Conservation (phyloP, 2,888 invertebrate genomes). For the Lepidocyrtoides sp. region DNA sequence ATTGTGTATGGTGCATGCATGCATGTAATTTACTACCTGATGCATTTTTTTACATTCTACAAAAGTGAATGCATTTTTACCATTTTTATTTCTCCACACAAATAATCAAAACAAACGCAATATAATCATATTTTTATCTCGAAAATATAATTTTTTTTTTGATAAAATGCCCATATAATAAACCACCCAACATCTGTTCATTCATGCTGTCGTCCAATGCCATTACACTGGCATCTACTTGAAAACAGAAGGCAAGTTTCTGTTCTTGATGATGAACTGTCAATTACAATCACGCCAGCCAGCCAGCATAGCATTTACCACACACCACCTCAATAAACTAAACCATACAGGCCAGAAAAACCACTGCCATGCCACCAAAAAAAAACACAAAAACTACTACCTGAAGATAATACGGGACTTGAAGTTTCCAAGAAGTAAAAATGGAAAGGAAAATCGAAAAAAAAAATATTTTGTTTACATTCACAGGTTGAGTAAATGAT, state of each 20-base stretch:
- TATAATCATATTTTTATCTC: conserved; percentile 2
- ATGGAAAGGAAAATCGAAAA: not conserved
- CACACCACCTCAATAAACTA: too few species aligned
- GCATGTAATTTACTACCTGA: not conserved
- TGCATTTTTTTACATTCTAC: not conserved
- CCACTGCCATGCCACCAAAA: too few species aligned
- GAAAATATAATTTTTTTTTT: not conserved
- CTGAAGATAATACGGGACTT: conserved; percentile 30
- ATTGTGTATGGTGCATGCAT: too few species aligned
- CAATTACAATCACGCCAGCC: conserved; percentile 48
- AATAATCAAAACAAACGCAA: not conserved
- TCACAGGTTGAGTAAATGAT: not conserved
- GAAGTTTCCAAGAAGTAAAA: not conserved
- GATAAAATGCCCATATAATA: conserved; percentile 22
- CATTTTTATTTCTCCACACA: not conserved
- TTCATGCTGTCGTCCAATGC: not conserved
- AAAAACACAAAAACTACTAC: too few species aligned
- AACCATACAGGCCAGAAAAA: too few species aligned
- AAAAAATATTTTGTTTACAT: not conserved
- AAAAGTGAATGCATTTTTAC: not conserved
- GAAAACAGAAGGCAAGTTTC: not conserved
- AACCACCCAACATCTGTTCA: conserved; percentile 10
- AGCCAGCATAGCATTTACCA: too few species aligned
- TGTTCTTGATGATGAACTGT: conserved; percentile 50
- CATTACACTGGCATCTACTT: not conserved